These are phyloP conservation scores for Drosophila pandora DNA, from an alignment of 1,140 invertebrate species.

Conservation along the genomic window DNA sequence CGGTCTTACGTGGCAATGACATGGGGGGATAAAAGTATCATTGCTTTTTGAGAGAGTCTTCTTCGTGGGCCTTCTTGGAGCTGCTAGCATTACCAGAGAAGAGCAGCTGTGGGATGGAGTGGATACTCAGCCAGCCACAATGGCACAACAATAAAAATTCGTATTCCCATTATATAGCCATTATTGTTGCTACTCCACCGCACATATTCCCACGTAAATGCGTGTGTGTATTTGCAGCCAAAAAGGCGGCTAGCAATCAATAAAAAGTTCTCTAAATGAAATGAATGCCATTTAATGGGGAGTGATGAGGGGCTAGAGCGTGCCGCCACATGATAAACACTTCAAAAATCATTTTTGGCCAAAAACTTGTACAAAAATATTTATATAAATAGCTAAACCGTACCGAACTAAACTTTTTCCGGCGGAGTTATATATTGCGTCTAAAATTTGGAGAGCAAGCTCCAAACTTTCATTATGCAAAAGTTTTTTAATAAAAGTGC, in stretches of 20 bases:
- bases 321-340: conserved; percentile 23
- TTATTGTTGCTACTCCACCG: conserved; percentile 29
- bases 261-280: conserved; percentile 50
- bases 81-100: conserved; percentile 20
- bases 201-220: conserved; percentile 8
- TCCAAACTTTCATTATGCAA: conserved; percentile 78
- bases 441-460: conserved; percentile 65
- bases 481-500: conserved; percentile 80
- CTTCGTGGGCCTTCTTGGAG: conserved; percentile 23
- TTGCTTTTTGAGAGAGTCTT: conserved; percentile 48
- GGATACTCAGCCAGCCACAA: conserved; percentile 27
- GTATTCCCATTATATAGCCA: conserved; percentile 53
- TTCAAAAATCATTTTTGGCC: conserved; percentile 44
- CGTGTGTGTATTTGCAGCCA: background rate
- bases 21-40: conserved; percentile 63
- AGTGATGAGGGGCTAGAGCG: background rate
- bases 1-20: conserved; percentile 61
- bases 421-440: conserved; percentile 60
- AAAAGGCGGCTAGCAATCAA: conserved; percentile 44
- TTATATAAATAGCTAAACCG: conserved; percentile 67
- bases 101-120: background rate
- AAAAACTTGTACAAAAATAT: conserved; percentile 58
- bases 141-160: conserved; percentile 56
- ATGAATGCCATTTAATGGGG: conserved; percentile 34
- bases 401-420: conserved; percentile 36